Conservation (phyloP, 2,888 invertebrate species). For the Drosophila setosimentum region DNA sequence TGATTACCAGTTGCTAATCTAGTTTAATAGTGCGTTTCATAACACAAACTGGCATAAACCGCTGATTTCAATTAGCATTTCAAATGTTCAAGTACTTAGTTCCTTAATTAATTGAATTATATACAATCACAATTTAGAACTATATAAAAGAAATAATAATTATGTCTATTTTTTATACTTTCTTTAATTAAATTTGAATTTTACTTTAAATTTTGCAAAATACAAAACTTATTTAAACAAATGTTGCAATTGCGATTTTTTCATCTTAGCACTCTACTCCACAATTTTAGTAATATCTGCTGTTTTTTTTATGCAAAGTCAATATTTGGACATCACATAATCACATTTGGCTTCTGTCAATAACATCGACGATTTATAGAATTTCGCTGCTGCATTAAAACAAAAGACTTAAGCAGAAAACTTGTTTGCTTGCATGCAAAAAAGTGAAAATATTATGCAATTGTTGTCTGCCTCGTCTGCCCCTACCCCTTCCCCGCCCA, state of each 20-base stretch:
- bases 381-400: constrained; percentile 44
- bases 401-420: constrained; percentile 67
- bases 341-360: constrained; percentile 21
- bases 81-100: not conserved
- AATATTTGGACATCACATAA: not conserved
- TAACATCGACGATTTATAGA: constrained; percentile 45
- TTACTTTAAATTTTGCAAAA: not conserved
- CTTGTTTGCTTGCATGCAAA: constrained; percentile 61
- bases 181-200: not conserved
- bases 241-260: not conserved
- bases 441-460: constrained; percentile 66
- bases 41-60: not conserved
- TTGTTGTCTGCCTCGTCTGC: constrained; percentile 42
- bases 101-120: not conserved
- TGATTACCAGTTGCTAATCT: constrained; percentile 11
- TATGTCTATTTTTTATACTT: not conserved
- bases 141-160: not conserved
- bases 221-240: not conserved
- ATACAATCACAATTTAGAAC: not conserved
- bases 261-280: not conserved
- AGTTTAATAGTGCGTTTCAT: constrained; percentile 14
- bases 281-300: not conserved
- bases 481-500: not conserved
- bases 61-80: not conserved
- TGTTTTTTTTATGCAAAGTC: not conserved